Evolutionary conservation across 2,888 invertebrate genomes (phyloP).

Genomic region (Plemyria rubiginata): DNA sequence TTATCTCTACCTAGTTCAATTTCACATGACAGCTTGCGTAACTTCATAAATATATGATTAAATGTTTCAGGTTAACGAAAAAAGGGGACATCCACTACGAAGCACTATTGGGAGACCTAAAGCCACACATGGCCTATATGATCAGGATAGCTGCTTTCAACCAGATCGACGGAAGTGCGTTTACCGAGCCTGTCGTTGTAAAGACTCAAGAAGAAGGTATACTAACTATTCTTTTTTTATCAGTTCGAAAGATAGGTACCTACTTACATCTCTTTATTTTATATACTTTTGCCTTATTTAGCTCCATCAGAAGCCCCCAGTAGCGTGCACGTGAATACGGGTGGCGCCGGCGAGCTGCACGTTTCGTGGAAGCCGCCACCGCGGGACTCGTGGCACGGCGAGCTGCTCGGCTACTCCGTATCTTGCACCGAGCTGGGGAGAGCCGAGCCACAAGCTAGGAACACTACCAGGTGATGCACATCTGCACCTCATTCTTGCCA

Average conservation of each 20-base stretch:
- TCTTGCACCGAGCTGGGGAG: constrained; percentile 87
- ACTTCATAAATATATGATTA: neutral
- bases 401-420: constrained; percentile 89
- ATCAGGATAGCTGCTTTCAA: constrained; percentile 93
- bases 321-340: constrained; percentile 87
- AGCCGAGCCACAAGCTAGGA: constrained; percentile 65
- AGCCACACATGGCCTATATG: constrained; percentile 92
- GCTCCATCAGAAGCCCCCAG: constrained; percentile 89
- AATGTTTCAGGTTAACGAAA: constrained; percentile 64
- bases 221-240: neutral
- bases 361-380: constrained; percentile 91
- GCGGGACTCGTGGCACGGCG: constrained; percentile 90
- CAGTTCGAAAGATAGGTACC: too few relatives aligned
- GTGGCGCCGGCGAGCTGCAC: constrained; percentile 88
- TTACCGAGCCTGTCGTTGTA: constrained; percentile 90
- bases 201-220: constrained; percentile 94
- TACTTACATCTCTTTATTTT: too few relatives aligned
- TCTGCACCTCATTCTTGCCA: neutral
- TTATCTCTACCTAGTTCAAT: too few relatives aligned
- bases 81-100: constrained; percentile 80
- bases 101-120: constrained; percentile 81
- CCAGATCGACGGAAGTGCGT: constrained; percentile 91
- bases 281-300: constrained; percentile 37
- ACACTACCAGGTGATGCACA: constrained; percentile 61
- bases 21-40: too few relatives aligned